Conservation (phyloP, 1,140 invertebrate genomes). For the Drosophila grimshawi region DNA sequence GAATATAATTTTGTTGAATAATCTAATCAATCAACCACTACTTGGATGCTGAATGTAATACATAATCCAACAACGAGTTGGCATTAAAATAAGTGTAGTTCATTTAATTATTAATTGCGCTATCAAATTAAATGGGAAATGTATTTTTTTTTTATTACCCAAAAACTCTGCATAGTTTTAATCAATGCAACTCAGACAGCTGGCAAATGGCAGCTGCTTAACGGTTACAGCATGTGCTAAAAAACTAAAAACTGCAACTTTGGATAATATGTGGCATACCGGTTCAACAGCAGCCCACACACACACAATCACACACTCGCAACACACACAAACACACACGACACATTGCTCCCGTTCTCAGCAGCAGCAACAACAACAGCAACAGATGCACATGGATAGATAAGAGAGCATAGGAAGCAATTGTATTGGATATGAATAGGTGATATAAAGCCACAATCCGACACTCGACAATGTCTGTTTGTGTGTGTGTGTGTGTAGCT, state of each 20-base stretch:
- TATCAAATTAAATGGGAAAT: not conserved
- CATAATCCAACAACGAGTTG: not conserved
- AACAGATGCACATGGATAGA: slow-evolving; percentile 7
- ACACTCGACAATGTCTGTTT: slow-evolving; percentile 17
- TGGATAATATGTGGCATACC: slow-evolving; percentile 50
- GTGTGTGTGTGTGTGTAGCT: slow-evolving; percentile 3
- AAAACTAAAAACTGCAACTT: slow-evolving; percentile 13
- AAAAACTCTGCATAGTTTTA: slow-evolving; percentile 8
- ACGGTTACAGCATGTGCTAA: slow-evolving; percentile 41
- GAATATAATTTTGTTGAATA: too few relatives aligned
- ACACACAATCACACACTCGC: slow-evolving; percentile 6
- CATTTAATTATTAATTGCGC: not conserved
- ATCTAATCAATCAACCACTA: too few relatives aligned
- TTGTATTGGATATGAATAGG: slow-evolving; percentile 22
- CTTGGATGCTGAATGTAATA: not conserved
- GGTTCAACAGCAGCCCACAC: slow-evolving; percentile 60
- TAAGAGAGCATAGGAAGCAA: slow-evolving; percentile 31
- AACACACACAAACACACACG: slow-evolving; percentile 19
- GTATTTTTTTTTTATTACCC: not conserved
- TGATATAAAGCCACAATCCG: slow-evolving; percentile 35
- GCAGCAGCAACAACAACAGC: slow-evolving; percentile 23
- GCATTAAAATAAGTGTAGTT: not conserved
- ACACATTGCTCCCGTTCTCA: slow-evolving; percentile 73
- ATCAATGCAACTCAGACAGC: slow-evolving; percentile 8
- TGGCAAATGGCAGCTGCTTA: slow-evolving; percentile 14